phyloP scores from a whole-genome alignment of 1,140 invertebrate species.

The Drosophila parabipectinata region DNA sequence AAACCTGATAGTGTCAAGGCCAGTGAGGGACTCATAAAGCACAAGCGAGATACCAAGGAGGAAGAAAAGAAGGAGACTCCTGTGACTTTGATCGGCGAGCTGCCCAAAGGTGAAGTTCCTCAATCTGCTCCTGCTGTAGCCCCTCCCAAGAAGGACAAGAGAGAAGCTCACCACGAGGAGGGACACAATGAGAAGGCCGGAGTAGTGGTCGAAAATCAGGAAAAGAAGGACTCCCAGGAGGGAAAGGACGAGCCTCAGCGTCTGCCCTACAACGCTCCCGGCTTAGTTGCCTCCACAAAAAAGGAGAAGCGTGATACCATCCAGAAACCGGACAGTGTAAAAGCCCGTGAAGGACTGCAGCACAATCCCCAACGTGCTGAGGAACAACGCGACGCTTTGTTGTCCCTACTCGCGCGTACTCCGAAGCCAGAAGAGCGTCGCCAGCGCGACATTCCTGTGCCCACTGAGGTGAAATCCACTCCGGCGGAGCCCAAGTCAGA shows the following conservation, averaged over 20 bases:
- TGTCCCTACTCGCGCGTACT: neutral
- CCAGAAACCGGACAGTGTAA: slow-evolving; percentile 25
- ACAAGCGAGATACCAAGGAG: too few relatives aligned
- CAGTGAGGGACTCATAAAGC: neutral
- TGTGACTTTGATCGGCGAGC: too few relatives aligned
- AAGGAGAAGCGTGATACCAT: slow-evolving; percentile 28
- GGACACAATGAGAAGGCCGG: neutral
- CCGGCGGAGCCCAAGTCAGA: slow-evolving; percentile 16
- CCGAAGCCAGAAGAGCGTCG: slow-evolving; percentile 13
- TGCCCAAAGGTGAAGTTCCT: too few relatives aligned
- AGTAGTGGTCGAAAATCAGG: neutral
- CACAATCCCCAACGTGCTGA: slow-evolving; percentile 1
- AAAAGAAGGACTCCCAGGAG: slow-evolving; percentile 5
- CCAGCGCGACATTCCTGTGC: slow-evolving; percentile 66
- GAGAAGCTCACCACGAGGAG: slow-evolving; percentile 26
- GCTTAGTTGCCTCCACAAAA: neutral
- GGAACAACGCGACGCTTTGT: neutral
- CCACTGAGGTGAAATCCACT: slow-evolving; percentile 34
- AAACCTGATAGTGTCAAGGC: neutral
- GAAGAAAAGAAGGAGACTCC: too few relatives aligned
- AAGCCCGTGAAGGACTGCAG: slow-evolving; percentile 9
- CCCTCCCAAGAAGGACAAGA: slow-evolving; percentile 19
- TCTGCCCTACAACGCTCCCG: neutral
- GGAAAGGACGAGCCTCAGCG: slow-evolving; percentile 3
- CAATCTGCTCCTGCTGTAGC: neutral